Evolutionary conservation across 2,797 vertebrate species (phyloP), one percentile per base, ranked within the genome.

Genomic region (Triplophysa bombifrons): DNA sequence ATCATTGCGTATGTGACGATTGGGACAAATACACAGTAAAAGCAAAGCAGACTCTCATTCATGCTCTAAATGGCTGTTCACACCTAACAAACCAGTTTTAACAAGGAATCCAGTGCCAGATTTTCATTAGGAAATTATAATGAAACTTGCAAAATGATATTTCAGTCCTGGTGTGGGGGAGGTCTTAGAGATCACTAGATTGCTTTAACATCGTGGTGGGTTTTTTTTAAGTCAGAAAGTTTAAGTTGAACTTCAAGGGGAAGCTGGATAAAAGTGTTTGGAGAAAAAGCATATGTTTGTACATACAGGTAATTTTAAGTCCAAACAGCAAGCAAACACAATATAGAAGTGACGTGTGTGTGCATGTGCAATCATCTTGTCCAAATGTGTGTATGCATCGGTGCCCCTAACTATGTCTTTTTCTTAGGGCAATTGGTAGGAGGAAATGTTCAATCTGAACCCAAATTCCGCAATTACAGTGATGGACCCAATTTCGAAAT

Each of bases 381-480:
- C 25, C n/a, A 34, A n/a, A 14, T 38, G 50, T 81, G 67, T 76
- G 22, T 41, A 66, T 25, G 50, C 63, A 55, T 60, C 50, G 19
- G 30, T 56, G 55, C 46, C 22, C 72, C 51, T 60, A 55, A 55
- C 48, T 81, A 61, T 78, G 68, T 64, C 34, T 46, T 30, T 67
- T 53, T 30, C 60, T 50, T 53, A n/a, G 27, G 61, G 41, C 8
- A 22, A 74, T 55, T 16, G 66, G 73, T 58, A 73, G 84, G 83
- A 25, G 78, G 72, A 63, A 75, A 76, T 84, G 60, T 51, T 70
- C 78, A 84, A 46, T 86, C 87, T 84, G 79, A 78, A 88, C 87
- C 80, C 56, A 83, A 86, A 91, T 92, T 91, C 90, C 88, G 85
- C 84, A 84, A 88, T 90, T 87, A 68, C 68, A 83, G 86, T 83